These are phyloP conservation scores for Meteorus colon DNA, from an alignment of 2,888 invertebrate species.

Conservation along the genomic window DNA sequence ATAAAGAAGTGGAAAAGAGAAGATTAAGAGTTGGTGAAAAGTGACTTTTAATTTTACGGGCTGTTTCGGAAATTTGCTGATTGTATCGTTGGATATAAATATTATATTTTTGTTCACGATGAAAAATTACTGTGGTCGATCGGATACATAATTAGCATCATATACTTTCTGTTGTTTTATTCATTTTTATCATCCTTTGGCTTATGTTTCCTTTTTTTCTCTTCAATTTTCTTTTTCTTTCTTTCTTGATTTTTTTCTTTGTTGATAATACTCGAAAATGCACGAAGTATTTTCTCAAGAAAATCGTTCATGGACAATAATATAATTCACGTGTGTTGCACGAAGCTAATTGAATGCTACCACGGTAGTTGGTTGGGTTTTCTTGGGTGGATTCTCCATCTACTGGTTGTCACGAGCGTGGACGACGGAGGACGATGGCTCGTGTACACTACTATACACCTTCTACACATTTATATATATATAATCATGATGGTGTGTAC, in stretches of 20 bases:
- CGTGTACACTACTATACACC: slow-evolving; percentile 2
- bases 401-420: slow-evolving; percentile 46
- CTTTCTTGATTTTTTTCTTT: neutral
- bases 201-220: neutral
- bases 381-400: slow-evolving; percentile 28
- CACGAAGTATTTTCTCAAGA: neutral
- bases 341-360: slow-evolving; percentile 73
- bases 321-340: slow-evolving; percentile 68
- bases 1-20: too few relatives aligned
- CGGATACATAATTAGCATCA: neutral
- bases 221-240: neutral
- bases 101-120: too few relatives aligned
- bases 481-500: slow-evolving; percentile 45
- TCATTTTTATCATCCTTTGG: too few relatives aligned
- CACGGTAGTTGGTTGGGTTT: slow-evolving; percentile 69
- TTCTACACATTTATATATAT: slow-evolving; percentile 30
- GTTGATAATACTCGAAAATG: neutral
- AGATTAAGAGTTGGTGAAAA: too few relatives aligned
- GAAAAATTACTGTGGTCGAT: too few relatives aligned
- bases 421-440: slow-evolving; percentile 43
- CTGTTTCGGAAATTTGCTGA: slow-evolving; percentile 24
- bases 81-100: slow-evolving; percentile 37
- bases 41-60: too few relatives aligned
- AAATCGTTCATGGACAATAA: slow-evolving; percentile 54
- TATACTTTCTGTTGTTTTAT: too few relatives aligned